Conservation (phyloP, 1,140 invertebrate species). For the Drosophila paulistorum region DNA sequence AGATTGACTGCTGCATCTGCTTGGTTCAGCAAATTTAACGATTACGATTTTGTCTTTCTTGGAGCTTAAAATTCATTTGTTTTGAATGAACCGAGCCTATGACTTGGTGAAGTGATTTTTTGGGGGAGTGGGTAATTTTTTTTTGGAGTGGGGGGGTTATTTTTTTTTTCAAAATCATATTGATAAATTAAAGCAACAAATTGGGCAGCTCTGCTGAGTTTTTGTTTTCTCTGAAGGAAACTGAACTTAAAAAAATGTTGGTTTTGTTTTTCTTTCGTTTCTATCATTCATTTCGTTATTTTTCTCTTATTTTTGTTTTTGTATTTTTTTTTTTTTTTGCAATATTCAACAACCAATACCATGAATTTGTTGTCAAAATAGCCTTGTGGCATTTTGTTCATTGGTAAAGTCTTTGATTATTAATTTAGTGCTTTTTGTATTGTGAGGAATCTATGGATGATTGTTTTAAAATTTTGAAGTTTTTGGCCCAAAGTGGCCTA, state of each 20-base stretch:
- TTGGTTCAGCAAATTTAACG: not conserved
- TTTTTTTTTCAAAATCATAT: constrained; percentile 29
- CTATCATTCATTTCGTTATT: constrained; percentile 26
- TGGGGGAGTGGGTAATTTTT: not conserved
- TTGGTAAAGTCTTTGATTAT: constrained; percentile 79
- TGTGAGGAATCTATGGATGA: constrained; percentile 82
- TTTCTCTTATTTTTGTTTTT: constrained; percentile 15
- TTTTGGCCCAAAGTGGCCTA: constrained; percentile 46
- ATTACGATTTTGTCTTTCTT: not conserved
- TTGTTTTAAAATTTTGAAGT: not conserved
- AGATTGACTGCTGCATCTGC: constrained; percentile 32
- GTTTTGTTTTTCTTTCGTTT: constrained; percentile 38
- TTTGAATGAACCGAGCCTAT: constrained; percentile 8
- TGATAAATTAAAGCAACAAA: constrained; percentile 18
- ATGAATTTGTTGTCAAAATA: constrained; percentile 53
- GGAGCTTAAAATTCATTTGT: not conserved
- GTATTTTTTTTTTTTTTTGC: constrained; percentile 40
- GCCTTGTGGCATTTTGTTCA: constrained; percentile 42
- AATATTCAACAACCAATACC: constrained; percentile 81
- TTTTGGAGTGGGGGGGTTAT: constrained; percentile 1
- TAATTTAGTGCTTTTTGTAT: constrained; percentile 83
- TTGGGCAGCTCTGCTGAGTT: constrained; percentile 30
- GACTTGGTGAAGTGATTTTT: constrained; percentile 1
- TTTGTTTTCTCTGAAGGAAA: constrained; percentile 37
- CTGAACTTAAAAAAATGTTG: constrained; percentile 45